Evolutionary conservation across 2,888 invertebrate species (phyloP), one percentile per base, ranked within the genome.

Genomic region (Aelia acuminata): DNA sequence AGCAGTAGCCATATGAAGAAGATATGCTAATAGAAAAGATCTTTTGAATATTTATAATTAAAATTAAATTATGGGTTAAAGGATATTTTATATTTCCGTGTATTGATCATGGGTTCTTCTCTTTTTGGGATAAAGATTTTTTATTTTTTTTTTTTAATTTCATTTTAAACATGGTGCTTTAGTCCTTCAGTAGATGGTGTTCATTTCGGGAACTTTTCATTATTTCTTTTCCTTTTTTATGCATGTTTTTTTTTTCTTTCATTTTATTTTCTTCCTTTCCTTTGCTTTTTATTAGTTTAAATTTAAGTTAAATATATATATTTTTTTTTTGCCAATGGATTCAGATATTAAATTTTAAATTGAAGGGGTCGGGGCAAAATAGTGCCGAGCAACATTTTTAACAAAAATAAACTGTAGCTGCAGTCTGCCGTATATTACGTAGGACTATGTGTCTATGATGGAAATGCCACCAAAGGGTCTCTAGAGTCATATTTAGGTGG

Each of bases 191-290:
- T 80, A 47, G 35, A 50, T 26, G 10, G 43, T 85, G 43, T 39
- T 85, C 35, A 48, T 87, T 47, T 89, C 49, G 26, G 53, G 50
- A 87, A 57, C 31, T 84, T 88, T 89, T 84, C 15, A 31, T 31
- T 70, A 63, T 49, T 49, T 88, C n/a, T 43, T 43, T 43, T 43
- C 80, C 13, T 57, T 57, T 57, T 57, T 22, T 89, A 88, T 85
- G 70, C 87, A 49, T 89, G 87, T 57, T 88, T 85, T 87, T 84
- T 88, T 85, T 47, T 85, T 50, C 70, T 87, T 89, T 87, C 35
- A 47, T 84, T 89, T 87, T 75, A 84, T 87, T 70, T 57, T 43
- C 43, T 53, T 84, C 84, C 86, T 88, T 80, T 80, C 80, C 80
- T 80, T 80, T 80, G 80, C 80, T 80, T 80, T 43, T 75, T 57